These are phyloP conservation scores for Lasiurus cinereus DNA, from an alignment of 2,113 vertebrate species.

Conservation along the genomic window DNA sequence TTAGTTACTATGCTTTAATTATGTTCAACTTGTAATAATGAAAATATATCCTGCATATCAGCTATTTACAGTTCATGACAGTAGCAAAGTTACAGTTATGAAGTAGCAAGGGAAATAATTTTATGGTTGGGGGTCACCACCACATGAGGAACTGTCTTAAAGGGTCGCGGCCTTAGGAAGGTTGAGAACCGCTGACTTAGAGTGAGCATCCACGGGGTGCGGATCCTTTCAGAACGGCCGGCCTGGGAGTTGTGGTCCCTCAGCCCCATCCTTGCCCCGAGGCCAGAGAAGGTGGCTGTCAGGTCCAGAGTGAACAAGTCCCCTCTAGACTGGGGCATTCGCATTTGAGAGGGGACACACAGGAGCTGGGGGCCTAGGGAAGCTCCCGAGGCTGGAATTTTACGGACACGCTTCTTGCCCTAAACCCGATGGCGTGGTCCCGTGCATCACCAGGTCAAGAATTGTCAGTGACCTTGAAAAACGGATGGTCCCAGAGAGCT, in stretches of 20 bases:
- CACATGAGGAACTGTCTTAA: too few species aligned
- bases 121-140: too few species aligned
- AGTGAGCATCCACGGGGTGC: not conserved
- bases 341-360: not conserved
- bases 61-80: too few species aligned
- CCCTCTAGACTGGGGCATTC: not conserved
- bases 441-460: not conserved
- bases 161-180: too few species aligned
- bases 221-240: not conserved
- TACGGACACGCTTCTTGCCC: rapidly evolving
- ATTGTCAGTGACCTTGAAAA: not conserved
- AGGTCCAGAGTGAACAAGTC: not conserved
- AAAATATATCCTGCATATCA: too few species aligned
- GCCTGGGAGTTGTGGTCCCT: not conserved
- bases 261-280: rapidly evolving
- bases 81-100: too few species aligned
- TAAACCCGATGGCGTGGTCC: not conserved
- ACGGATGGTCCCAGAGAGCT: not conserved
- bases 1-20: too few species aligned
- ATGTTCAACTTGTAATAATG: too few species aligned
- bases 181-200: too few species aligned
- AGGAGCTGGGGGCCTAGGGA: not conserved
- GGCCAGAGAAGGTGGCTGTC: not conserved
- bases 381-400: not conserved
- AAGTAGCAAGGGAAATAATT: too few species aligned